A percentile compares a stretch with the other conserved stretches of the same genome.
Conservation (phyloP, 92 coral and sea anemone genomes). For the Scolanthus callimorphus region DNA sequence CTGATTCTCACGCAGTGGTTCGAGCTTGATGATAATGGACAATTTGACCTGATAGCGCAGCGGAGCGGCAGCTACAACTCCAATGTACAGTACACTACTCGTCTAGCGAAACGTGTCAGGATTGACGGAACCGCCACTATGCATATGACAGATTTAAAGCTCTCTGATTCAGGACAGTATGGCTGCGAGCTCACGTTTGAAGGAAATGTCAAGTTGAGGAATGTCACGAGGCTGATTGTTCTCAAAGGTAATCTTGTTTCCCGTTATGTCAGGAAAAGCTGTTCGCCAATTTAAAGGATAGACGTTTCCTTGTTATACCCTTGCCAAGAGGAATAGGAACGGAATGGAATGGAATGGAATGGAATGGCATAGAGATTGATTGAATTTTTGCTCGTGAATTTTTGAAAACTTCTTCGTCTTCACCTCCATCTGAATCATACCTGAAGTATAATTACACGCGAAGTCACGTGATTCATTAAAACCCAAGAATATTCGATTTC, state of each 20-base stretch:
- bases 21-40: conserved; percentile 11
- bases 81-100: conserved; percentile 11
- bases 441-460: no score
- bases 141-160: conserved; percentile 5
- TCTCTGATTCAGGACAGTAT: conserved; percentile 39
- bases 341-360: background rate
- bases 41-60: conserved; percentile 37
- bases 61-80: conserved; percentile 6
- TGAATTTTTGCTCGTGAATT: background rate
- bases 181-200: conserved; percentile 47
- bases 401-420: no score
- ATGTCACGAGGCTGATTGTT: conserved; percentile 29
- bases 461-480: no score
- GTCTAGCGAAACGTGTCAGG: conserved; percentile 7
- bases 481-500: no score
- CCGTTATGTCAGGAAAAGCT: no score
- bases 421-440: no score
- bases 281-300: no score
- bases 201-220: conserved; percentile 23
- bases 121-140: conserved; percentile 25
- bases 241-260: background rate
- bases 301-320: no score
- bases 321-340: background rate
- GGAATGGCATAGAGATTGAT: background rate
- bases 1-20: conserved; percentile 36